Percentiles rank a stretch among this genome's conserved stretches.
These are phyloP conservation scores for Zaprionus obscuricornis DNA, from an alignment of 2,888 invertebrate species.

Conservation along the genomic window DNA sequence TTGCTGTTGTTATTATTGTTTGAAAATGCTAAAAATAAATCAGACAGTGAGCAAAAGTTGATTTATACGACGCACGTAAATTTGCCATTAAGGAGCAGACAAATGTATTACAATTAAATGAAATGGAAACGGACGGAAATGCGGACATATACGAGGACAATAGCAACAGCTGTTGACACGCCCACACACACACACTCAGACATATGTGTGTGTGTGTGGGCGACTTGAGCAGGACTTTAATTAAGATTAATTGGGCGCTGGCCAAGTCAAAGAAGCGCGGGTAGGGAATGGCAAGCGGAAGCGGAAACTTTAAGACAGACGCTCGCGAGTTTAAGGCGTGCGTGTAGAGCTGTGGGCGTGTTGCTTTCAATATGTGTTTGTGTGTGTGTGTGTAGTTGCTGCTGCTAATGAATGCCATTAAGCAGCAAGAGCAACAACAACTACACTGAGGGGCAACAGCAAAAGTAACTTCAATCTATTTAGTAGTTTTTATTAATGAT, in stretches of 20 bases:
- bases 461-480: conserved; percentile 56
- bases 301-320: conserved; percentile 39
- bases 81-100: conserved; percentile 70
- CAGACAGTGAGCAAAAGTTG: conserved; percentile 55
- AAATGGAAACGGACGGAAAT: conserved; percentile 48
- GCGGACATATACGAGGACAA: conserved; percentile 3
- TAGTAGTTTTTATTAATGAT: conserved; percentile 72
- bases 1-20: background rate
- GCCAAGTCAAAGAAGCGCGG: conserved; percentile 21
- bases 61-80: conserved; percentile 71
- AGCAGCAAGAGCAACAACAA: conserved; percentile 13
- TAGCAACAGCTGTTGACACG: conserved; percentile 59
- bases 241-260: conserved; percentile 70
- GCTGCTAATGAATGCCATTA: conserved; percentile 64
- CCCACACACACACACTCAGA: conserved; percentile 21
- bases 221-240: conserved; percentile 57
- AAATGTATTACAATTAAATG: conserved; percentile 74
- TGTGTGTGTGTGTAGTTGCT: conserved; percentile 3
- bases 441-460: conserved; percentile 14
- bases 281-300: conserved; percentile 4
- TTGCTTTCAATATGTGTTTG: conserved; percentile 18
- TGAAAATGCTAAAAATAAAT: conserved; percentile 65
- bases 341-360: background rate
- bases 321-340: conserved; percentile 15
- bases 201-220: conserved; percentile 6